Conservation (phyloP, 2,113 vertebrate genomes). For the Amblyornis subalaris region DNA sequence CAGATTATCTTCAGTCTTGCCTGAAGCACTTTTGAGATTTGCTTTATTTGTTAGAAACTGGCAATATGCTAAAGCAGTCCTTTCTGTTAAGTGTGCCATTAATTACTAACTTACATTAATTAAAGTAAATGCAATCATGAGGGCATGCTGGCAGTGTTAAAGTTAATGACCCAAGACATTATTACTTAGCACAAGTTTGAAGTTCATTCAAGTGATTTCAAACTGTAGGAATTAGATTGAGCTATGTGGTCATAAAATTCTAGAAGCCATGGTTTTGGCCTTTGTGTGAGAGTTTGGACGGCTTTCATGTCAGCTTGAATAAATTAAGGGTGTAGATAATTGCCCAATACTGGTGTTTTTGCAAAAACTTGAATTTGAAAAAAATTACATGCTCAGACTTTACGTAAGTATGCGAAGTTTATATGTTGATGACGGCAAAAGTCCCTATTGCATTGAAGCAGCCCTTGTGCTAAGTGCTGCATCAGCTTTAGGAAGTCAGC, state of each 20-base stretch:
- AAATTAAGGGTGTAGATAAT: not conserved
- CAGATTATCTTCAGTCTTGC: not conserved
- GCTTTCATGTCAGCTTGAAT: not conserved
- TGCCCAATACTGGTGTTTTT: not conserved
- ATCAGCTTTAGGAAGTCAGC: not conserved
- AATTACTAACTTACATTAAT: conserved; percentile 16
- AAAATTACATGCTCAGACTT: not conserved
- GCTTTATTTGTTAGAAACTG: not conserved
- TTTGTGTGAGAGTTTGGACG: not conserved
- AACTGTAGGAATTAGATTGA: not conserved
- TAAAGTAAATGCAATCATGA: conserved; percentile 12
- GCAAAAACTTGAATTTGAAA: not conserved
- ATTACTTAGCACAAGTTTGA: not conserved
- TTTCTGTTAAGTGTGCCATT: not conserved
- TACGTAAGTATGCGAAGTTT: not conserved
- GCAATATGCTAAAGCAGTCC: not conserved
- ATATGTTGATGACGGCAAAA: not conserved
- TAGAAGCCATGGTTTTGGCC: not conserved
- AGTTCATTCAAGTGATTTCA: not conserved
- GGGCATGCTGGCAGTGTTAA: not conserved
- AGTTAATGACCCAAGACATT: not conserved
- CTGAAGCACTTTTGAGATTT: not conserved
- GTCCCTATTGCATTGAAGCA: not conserved
- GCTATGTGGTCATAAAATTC: not conserved
- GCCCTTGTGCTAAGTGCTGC: not conserved